Percentiles rank a stretch among this genome's conserved stretches.
Evolutionary conservation across 2,797 vertebrate species (phyloP).

Genomic region (Betta splendens): DNA sequence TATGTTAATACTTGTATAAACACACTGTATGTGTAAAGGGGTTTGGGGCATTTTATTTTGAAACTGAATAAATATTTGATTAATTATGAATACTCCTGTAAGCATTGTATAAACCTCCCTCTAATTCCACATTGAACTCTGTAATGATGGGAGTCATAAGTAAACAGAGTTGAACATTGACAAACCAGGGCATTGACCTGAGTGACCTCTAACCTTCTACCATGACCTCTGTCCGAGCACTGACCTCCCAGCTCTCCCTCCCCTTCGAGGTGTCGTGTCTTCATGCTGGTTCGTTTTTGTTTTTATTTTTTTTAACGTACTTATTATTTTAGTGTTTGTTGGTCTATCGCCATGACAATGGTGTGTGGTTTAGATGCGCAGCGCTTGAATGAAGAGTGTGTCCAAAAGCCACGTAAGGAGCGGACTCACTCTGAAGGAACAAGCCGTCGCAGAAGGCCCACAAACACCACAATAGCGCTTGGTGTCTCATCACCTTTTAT

Average conservation of each 20-base stretch:
- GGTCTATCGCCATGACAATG: slow-evolving; percentile 34
- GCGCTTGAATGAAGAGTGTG: slow-evolving; percentile 97
- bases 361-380: slow-evolving; percentile 64
- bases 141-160: slow-evolving; percentile 6
- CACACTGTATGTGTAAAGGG: slow-evolving; percentile 20
- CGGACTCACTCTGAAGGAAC: slow-evolving; percentile 91
- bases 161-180: slow-evolving; percentile 23
- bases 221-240: slow-evolving; percentile 55
- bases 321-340: neutral
- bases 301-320: slow-evolving; percentile 15
- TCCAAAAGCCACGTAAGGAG: slow-evolving; percentile 89
- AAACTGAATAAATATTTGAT: slow-evolving; percentile 28
- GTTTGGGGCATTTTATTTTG: slow-evolving; percentile 56
- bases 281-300: slow-evolving; percentile 80
- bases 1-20: slow-evolving; percentile 45
- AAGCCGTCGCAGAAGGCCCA: slow-evolving; percentile 75
- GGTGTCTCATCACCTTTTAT: slow-evolving; percentile 27
- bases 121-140: slow-evolving; percentile 24
- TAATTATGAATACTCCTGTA: slow-evolving; percentile 25
- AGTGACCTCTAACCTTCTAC: slow-evolving; percentile 45
- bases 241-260: slow-evolving; percentile 62
- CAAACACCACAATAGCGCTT: slow-evolving; percentile 54
- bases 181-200: slow-evolving; percentile 36
- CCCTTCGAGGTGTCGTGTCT: slow-evolving; percentile 82
- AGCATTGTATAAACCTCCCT: slow-evolving; percentile 35